Evolutionary conservation across 2,113 vertebrate genomes (phyloP), one percentile per base, ranked within the genome.

Genomic region (Pseudopipra pipra): DNA sequence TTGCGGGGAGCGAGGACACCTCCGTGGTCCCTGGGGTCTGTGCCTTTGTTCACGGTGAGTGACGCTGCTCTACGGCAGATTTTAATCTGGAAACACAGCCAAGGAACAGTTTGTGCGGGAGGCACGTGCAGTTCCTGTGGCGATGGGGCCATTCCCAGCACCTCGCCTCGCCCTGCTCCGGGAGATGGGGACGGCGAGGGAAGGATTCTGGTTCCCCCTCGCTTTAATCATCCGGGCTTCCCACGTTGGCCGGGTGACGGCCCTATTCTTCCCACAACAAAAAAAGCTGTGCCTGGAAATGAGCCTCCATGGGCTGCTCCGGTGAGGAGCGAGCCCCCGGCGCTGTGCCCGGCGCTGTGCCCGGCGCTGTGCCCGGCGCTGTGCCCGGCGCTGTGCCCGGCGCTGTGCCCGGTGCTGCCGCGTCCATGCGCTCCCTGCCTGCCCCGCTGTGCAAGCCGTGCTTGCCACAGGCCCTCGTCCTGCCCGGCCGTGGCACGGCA

Each of bases 11-110:
- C 21, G 3, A 0, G 0, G 72, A 16, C 63, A 17, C 59, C 82
- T 61, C 82, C 18, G 28, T 3, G 4, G 19, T 56, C 56, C 49
- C 58, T 3, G 41, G 39, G 91, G 30, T 39, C 59, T 5, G 12
- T 33, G 73, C 37, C 84, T 93, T 92, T 91, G 95, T 95, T 93
- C 10, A 0, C 2, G 1, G 27, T 15, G 35, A 11, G 70, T 59
- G 82, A 56, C 0, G 6, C 78, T 47, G 51, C 12, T 44, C 61
- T 0, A 0, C 0, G 0, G 16, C 8, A 35, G 25, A 3, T 81
- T 59, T 44, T 22, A 9, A 9, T 41, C 59, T 56, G 90, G 52
- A 18, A 75, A 49, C 0, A 1, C 81, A 16, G 41, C 41, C 82
- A 3, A 4, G 52, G 33, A 68, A 2, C 43, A 18, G 46, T 10